phyloP scores from a whole-genome alignment of 2,113 vertebrate species.

The Noctilio leporinus region DNA sequence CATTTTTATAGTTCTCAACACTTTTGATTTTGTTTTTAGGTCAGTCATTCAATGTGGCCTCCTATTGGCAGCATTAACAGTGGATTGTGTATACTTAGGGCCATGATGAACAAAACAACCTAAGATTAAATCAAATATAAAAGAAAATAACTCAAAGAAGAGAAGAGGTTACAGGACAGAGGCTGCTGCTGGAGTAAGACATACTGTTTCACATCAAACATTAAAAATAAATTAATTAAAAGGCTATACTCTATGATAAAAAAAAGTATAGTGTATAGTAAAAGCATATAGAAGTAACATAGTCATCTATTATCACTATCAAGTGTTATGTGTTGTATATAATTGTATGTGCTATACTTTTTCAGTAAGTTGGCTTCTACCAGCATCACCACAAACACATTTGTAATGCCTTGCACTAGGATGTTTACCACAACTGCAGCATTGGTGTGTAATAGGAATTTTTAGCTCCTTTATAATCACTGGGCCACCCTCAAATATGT shows the following conservation, averaged over 20 bases:
- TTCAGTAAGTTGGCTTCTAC: neutral
- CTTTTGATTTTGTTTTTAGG: neutral
- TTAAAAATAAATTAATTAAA: neutral
- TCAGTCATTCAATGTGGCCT: neutral
- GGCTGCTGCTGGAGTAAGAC: neutral
- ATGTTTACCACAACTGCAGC: neutral
- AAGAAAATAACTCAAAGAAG: neutral
- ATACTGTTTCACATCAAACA: neutral
- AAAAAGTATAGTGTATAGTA: neutral
- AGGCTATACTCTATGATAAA: neutral
- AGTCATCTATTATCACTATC: neutral
- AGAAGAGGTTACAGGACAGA: neutral
- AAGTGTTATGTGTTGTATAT: neutral
- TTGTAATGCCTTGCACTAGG: neutral
- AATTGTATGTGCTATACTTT: neutral
- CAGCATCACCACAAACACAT: neutral
- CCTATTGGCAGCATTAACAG: neutral
- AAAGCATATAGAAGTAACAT: neutral
- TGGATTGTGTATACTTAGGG: neutral
- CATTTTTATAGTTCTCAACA: neutral
- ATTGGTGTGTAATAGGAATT: neutral
- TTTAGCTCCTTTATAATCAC: neutral
- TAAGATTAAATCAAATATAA: neutral
- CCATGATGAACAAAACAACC: neutral
- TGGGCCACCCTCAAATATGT: neutral